Percentiles rank a stretch among this genome's conserved stretches.
phyloP scores from a whole-genome alignment of 2,797 vertebrate genomes.

The Gymnocypris eckloni region DNA sequence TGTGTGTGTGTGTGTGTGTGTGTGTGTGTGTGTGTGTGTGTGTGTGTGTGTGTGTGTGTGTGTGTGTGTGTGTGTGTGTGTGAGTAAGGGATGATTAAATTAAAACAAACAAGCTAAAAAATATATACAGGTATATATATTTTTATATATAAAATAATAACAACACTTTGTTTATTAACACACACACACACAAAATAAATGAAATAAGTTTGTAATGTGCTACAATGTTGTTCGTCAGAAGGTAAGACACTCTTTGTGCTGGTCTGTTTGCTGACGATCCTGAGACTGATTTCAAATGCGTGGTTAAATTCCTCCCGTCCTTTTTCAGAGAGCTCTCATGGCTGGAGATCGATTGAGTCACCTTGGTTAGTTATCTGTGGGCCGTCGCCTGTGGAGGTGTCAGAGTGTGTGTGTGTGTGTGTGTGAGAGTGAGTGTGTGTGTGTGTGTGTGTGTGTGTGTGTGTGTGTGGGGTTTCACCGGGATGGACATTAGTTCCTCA shows the following conservation, averaged over 20 bases:
- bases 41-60: too few relatives aligned
- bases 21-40: too few relatives aligned
- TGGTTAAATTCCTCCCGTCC: slow-evolving; percentile 64
- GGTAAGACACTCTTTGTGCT: background rate
- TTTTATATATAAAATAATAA: too few relatives aligned
- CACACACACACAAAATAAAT: background rate
- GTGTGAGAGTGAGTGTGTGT: slow-evolving; percentile 35
- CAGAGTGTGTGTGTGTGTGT: too few relatives aligned
- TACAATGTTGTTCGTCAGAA: background rate
- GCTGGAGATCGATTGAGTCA: slow-evolving; percentile 83
- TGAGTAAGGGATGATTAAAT: too few relatives aligned
- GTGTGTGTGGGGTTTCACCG: too few relatives aligned
- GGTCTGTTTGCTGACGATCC: slow-evolving; percentile 15
- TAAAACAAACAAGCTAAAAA: too few relatives aligned
- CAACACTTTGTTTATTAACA: too few relatives aligned
- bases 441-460: slow-evolving; percentile 35
- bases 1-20: too few relatives aligned
- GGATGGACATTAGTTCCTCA: too few relatives aligned
- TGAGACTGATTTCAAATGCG: slow-evolving; percentile 64
- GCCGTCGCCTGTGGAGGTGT: slow-evolving; percentile 66
- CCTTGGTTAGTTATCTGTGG: slow-evolving; percentile 86
- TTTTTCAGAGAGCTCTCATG: slow-evolving; percentile 62
- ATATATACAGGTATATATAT: too few relatives aligned
- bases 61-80: too few relatives aligned
- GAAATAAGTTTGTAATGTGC: background rate